Evolutionary conservation across 1,140 invertebrate genomes (phyloP).

Genomic region (Pseudomyrmex gracilis): DNA sequence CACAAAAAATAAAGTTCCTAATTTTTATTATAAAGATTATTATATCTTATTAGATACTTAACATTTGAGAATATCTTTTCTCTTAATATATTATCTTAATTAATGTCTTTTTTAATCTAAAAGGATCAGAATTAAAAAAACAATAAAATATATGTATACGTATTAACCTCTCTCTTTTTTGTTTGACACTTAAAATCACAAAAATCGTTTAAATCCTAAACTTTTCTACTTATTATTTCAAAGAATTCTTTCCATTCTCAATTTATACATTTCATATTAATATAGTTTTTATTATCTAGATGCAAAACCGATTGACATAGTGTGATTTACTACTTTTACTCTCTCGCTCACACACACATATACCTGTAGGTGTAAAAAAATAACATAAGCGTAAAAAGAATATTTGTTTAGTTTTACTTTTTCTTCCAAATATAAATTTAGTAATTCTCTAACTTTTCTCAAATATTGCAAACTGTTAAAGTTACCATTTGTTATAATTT

Average conservation of each 20-base stretch:
- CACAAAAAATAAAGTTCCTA: not conserved
- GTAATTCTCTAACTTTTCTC: conserved; percentile 11
- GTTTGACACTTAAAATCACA: not conserved
- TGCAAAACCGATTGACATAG: not conserved
- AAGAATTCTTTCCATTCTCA: not conserved
- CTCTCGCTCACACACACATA: no score
- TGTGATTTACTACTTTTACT: not conserved
- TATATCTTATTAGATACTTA: not conserved
- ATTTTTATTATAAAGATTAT: not conserved
- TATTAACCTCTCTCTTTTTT: not conserved
- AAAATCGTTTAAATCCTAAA: not conserved
- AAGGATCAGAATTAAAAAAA: no score
- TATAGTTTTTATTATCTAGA: conserved; percentile 1
- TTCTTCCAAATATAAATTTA: conserved; percentile 1
- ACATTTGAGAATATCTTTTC: not conserved
- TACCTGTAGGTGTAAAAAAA: not conserved
- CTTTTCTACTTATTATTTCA: not conserved
- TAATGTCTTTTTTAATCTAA: not conserved
- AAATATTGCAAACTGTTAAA: conserved; percentile 13
- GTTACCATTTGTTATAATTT: conserved; percentile 36
- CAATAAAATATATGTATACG: no score
- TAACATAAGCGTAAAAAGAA: not conserved
- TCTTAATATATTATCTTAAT: not conserved
- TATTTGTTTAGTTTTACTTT: not conserved
- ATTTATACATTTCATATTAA: not conserved